Base-by-base conservation (phyloP, 2,888 invertebrate genomes). In the Meloe dianella region DNA sequence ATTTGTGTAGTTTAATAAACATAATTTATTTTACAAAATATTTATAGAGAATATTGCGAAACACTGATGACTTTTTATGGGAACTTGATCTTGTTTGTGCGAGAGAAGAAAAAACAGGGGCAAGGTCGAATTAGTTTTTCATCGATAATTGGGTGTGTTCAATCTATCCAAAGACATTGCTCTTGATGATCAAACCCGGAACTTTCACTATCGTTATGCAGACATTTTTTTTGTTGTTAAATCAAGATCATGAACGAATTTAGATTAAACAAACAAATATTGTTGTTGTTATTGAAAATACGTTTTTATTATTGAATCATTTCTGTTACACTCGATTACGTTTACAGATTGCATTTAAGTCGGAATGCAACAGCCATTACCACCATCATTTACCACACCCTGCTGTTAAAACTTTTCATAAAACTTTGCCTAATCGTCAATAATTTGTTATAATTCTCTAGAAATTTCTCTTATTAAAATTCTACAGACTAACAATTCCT, bases 161-260 rank as follows among this genome's bases (percentile, higher is more conserved):
- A 24, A 9, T 12, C 9, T 8, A 7, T 20, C 9, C 9, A 5
- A 51, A 51, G 27, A n/a, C 51, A 22, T 51, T 51, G 51, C 51
- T 51, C 51, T 51, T 51, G 51, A 51, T 5, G 12, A 51, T 51
- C 10, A 51, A 51, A 51, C 51, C 51, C 51, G 51, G 51, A 51
- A 51, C 51, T 51, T 51, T 51, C 51, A 51, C 51, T 51, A 47
- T 8, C 47, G n/a, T 17, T n/a, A 17, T n/a, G 20, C 20, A 12
- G 24, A 51, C 22, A 12, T 51, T 51, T 51, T 51, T 51, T 51
- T 0, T 12, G 5, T 20, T 1, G 5, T 20, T 1, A 14, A 51
- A 51, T 12, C 51, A 51, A 51, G 51, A 24, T 51, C 51, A 51
- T 24, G 51, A 10, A 17, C 41, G n/a, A 17, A 35, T 35, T 1